These are phyloP conservation scores for Anthonomus grandis DNA, from an alignment of 1,140 invertebrate genomes.

Conservation along the genomic window DNA sequence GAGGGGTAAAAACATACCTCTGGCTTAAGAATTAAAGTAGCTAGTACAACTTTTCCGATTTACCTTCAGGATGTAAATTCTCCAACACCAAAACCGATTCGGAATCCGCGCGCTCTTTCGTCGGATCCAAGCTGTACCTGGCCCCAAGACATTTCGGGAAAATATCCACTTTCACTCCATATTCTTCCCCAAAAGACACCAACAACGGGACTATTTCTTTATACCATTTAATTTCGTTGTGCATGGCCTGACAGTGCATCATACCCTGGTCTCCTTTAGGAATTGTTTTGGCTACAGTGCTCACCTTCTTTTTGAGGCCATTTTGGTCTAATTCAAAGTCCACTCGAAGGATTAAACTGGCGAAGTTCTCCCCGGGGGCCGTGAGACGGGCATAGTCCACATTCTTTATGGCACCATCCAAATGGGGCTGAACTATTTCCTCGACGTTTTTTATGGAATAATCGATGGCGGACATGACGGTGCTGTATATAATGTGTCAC, in stretches of 20 bases:
- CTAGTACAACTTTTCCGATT: too few species aligned
- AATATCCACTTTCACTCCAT: not conserved
- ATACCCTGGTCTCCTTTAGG: not conserved
- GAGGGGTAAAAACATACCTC: too few species aligned
- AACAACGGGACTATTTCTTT: not conserved
- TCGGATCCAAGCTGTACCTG: slow-evolving; percentile 4
- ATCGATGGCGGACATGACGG: not conserved
- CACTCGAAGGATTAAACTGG: slow-evolving; percentile 4
- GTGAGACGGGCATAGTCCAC: slow-evolving; percentile 10
- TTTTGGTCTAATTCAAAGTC: slow-evolving; percentile 9
- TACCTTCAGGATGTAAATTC: slow-evolving; percentile 9
- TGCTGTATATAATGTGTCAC: too few species aligned
- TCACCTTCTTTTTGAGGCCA: not conserved
- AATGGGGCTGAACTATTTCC: not conserved
- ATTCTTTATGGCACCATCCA: not conserved
- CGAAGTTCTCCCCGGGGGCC: slow-evolving; percentile 11
- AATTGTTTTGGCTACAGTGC: slow-evolving; percentile 2
- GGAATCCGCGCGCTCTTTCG: slow-evolving; percentile 5
- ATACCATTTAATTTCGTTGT: slow-evolving; percentile 10
- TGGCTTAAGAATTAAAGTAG: too few species aligned
- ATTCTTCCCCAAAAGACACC: not conserved
- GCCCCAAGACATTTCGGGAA: not conserved
- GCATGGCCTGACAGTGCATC: not conserved
- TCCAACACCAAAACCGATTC: slow-evolving; percentile 1
- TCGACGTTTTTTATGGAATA: slow-evolving; percentile 8